A percentile compares a stretch with the other conserved stretches of the same genome.
Conservation (phyloP, 2,797 vertebrate species). For the Cirrhinus molitorella region DNA sequence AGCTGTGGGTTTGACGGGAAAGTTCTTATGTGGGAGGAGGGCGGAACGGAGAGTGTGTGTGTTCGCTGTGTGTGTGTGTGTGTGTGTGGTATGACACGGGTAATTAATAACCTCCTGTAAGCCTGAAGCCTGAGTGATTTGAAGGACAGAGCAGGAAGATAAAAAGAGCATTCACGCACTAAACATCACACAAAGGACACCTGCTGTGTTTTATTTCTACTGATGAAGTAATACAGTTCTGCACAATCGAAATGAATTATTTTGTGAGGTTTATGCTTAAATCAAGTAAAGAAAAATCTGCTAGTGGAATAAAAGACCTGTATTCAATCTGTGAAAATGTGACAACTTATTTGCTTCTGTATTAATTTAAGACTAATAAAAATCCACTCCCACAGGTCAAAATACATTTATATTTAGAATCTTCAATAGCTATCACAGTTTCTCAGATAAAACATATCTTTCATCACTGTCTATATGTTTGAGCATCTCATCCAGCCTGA, state of each 20-base stretch:
- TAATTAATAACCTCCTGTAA: slow-evolving; percentile 67
- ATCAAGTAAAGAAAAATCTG: not conserved
- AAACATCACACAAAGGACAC: slow-evolving; percentile 37
- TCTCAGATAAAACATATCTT: too few relatives aligned
- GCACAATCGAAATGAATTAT: not conserved
- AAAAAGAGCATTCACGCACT: slow-evolving; percentile 55
- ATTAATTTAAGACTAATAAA: not conserved
- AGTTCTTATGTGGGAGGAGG: slow-evolving; percentile 54
- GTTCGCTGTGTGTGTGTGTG: slow-evolving; percentile 43
- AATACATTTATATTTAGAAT: not conserved
- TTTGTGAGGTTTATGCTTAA: not conserved
- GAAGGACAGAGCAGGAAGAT: slow-evolving; percentile 62
- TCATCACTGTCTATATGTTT: not conserved
- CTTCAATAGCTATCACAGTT: too few relatives aligned
- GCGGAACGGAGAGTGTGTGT: slow-evolving; percentile 36
- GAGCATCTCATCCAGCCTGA: not conserved
- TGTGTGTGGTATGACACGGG: slow-evolving; percentile 52
- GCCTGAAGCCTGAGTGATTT: slow-evolving; percentile 63
- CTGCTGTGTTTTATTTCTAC: slow-evolving; percentile 17
- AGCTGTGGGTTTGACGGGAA: slow-evolving; percentile 51
- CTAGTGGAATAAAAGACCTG: slow-evolving; percentile 16
- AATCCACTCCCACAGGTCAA: not conserved
- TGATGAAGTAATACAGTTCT: slow-evolving; percentile 26
- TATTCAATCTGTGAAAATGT: not conserved
- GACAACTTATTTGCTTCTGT: not conserved